Evolutionary conservation across 2,797 vertebrate species (phyloP).

Genomic region (Myotis myotis): DNA sequence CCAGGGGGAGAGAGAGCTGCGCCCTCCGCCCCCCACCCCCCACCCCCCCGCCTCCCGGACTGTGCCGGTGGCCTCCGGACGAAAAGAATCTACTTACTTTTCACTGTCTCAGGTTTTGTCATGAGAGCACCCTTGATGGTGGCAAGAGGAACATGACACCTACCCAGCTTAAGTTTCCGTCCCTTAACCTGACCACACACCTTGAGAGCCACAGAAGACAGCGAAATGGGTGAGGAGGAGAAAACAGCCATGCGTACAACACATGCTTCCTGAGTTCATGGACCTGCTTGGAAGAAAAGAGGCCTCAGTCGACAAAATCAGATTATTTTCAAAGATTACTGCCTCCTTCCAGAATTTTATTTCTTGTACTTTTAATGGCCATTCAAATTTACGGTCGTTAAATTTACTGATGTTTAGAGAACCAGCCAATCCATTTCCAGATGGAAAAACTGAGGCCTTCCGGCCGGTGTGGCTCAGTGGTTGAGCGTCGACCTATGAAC

Average conservation of each 20-base stretch:
- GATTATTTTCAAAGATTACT: not conserved
- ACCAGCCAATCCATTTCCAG: not conserved
- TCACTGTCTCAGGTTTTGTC: not conserved
- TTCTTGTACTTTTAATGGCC: not conserved
- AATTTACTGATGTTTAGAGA: not conserved
- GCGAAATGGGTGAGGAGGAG: not conserved
- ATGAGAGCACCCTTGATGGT: not conserved
- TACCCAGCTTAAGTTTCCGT: not conserved
- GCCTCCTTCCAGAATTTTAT: not conserved
- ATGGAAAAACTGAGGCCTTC: not conserved
- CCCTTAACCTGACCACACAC: not conserved
- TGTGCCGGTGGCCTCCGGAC: not conserved
- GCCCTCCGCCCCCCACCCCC: no score
- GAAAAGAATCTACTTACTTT: not conserved
- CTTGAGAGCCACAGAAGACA: not conserved
- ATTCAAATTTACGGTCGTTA: not conserved
- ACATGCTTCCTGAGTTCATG: fast-evolving
- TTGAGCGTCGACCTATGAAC: no score
- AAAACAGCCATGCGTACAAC: no score
- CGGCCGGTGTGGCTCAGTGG: no score
- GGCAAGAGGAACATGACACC: not conserved
- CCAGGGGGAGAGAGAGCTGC: not conserved
- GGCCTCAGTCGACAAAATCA: not conserved
- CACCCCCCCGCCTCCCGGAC: not conserved
- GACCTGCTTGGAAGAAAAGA: not conserved